Base-by-base conservation (phyloP, 2,888 invertebrate genomes). In the Leucophora obtusa region DNA sequence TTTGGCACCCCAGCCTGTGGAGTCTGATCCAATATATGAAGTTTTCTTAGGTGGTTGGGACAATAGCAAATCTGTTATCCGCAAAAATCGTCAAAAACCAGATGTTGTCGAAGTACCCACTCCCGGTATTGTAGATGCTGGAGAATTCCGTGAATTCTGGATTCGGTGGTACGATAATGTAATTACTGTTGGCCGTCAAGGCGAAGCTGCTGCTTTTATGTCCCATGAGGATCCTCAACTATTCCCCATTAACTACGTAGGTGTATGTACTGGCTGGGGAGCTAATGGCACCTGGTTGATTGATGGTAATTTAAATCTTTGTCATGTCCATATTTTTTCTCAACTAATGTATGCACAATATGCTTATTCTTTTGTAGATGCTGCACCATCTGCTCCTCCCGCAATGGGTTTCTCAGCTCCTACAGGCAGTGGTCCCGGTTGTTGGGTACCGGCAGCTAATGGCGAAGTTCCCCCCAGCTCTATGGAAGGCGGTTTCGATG, bases 11-110 rank as follows among this genome's bases (percentile, higher is more conserved):
- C 93, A 93, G 0, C 94, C 96, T 2, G 91, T 92, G 58, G 95
- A 95, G 84, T 91, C 92, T 9, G 93, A 94, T 63, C 96, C 96
- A 21, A 95, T 97, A 92, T 94, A 94, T 88, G 97, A 97, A 92
- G 89, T 97, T 68, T 95, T 97, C 91, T 92, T 97, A 85, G 97
- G 97, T 33, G 97, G 97, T 35, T 97, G 97, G 97, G 93, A 93
- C 24, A 97, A 97, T 90, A 91, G 93, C 82, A 96, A 96, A 91
- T 96, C 95, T 38, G 94, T 96, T 0, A 95, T 96, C 87, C 94
- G 96, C 76, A 94, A 93, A 87, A 95, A 96, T 91, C 93, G 93
- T 87, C 91, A 93, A 80, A 93, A 96, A 89, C 95, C 96, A 3
- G 95, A 96, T 69, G 93, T 93, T 82, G 93, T 92, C 11, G 93